phyloP scores from a whole-genome alignment of 1,140 invertebrate species.

The Eumeta japonica region DNA sequence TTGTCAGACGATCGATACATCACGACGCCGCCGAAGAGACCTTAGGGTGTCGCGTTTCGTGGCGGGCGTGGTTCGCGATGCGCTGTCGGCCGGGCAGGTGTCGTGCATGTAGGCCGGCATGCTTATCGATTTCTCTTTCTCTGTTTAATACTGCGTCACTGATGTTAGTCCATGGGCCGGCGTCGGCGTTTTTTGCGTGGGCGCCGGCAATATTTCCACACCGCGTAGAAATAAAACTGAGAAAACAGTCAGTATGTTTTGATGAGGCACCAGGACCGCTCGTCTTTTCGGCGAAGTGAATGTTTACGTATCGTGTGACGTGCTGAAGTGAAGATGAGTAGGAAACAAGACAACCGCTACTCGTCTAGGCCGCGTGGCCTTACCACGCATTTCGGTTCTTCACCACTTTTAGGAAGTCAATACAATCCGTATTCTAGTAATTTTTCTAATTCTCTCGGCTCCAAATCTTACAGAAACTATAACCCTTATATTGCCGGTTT shows the following conservation, averaged over 20 bases:
- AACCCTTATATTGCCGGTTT: constrained; percentile 44
- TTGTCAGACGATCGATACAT: too few species aligned
- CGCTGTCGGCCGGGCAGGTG: too few species aligned
- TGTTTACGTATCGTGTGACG: constrained; percentile 20
- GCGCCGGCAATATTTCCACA: constrained; percentile 43
- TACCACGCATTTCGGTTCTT: constrained; percentile 39
- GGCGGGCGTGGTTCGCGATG: too few species aligned
- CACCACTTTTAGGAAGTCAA: constrained; percentile 35
- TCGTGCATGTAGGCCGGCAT: too few species aligned
- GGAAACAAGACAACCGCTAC: constrained; percentile 40
- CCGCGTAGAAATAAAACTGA: constrained; percentile 32
- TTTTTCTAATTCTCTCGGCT: constrained; percentile 36
- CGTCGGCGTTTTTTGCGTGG: constrained; percentile 30
- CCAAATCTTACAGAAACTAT: constrained; percentile 53
- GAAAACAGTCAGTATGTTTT: constrained; percentile 44
- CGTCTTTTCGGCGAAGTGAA: constrained; percentile 12
- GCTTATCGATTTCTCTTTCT: constrained; percentile 25
- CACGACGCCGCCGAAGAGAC: too few species aligned
- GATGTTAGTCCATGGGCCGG: too few species aligned
- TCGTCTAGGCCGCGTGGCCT: constrained; percentile 37
- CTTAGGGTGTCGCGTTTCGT: too few species aligned
- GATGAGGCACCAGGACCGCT: constrained; percentile 21
- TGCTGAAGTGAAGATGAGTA: constrained; percentile 36
- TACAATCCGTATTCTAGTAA: constrained; percentile 35
- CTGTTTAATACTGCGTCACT: constrained; percentile 27